phyloP scores from a whole-genome alignment of 2,888 invertebrate species.

The Thalpophila matura region DNA sequence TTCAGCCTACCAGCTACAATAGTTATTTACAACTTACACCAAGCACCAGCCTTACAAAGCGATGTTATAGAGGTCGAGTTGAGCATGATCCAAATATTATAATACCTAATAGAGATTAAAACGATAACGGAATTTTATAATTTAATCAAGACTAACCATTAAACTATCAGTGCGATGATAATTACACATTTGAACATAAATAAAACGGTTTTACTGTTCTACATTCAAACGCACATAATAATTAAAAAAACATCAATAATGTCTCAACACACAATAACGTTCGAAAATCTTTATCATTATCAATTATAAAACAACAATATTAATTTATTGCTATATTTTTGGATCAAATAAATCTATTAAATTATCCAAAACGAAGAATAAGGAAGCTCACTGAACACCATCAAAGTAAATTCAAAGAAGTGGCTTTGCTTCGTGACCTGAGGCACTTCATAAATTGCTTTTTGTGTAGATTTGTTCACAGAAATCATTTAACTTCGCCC shows the following conservation, averaged over 20 bases:
- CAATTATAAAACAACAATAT: slow-evolving; percentile 13
- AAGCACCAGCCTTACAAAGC: slow-evolving; percentile 20
- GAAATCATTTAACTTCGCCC: slow-evolving; percentile 62
- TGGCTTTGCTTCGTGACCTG: slow-evolving; percentile 56
- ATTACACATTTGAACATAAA: slow-evolving; percentile 9
- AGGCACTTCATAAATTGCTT: slow-evolving; percentile 61
- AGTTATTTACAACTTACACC: no score
- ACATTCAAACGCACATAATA: neutral
- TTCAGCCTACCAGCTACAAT: no score
- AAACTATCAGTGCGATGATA: neutral
- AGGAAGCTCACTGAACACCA: slow-evolving; percentile 33
- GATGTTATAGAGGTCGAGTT: no score
- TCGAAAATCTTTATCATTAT: neutral
- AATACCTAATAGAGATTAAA: slow-evolving; percentile 6
- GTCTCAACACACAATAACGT: neutral
- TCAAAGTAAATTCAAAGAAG: slow-evolving; percentile 46
- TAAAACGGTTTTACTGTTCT: slow-evolving; percentile 6
- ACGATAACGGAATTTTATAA: slow-evolving; percentile 5
- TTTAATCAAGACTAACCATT: slow-evolving; percentile 12
- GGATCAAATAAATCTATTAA: slow-evolving; percentile 10
- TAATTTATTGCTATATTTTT: neutral
- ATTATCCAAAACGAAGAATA: slow-evolving; percentile 23
- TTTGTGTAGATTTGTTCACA: slow-evolving; percentile 58
- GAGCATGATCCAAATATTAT: neutral
- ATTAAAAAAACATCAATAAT: slow-evolving; percentile 26